Evolutionary conservation across 2,888 invertebrate genomes (phyloP).

Genomic region (Prenolepis imparis): DNA sequence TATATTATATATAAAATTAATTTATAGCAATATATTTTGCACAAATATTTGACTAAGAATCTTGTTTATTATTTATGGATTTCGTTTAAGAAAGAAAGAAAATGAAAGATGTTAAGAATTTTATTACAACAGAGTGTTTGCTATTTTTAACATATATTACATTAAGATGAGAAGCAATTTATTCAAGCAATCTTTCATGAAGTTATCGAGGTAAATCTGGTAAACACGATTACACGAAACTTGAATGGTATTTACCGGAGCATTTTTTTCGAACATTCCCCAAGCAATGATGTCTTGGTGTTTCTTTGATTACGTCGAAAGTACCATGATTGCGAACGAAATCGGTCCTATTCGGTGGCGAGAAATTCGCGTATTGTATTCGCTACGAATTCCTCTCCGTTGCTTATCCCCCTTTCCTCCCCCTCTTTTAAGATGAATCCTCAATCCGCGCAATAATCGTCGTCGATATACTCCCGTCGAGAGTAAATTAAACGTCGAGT

Average conservation of each 20-base stretch:
- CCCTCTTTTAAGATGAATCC: constrained; percentile 27
- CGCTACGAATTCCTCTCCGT: constrained; percentile 16
- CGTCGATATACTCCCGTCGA: constrained; percentile 62
- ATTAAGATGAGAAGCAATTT: not conserved
- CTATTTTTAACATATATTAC: not conserved
- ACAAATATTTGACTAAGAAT: no score
- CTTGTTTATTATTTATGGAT: no score
- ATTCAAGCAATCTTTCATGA: not conserved
- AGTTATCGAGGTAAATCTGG: not conserved
- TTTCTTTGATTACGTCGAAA: constrained; percentile 38
- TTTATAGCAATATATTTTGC: no score
- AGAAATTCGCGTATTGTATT: constrained; percentile 66
- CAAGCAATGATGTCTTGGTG: constrained; percentile 20
- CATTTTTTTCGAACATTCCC: not conserved
- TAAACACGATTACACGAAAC: constrained; percentile 37
- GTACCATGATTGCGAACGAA: constrained; percentile 53
- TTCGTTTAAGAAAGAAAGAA: not conserved
- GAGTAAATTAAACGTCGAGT: constrained; percentile 77
- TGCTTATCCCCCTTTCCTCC: not conserved
- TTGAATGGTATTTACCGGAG: constrained; percentile 23
- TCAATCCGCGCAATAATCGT: constrained; percentile 51
- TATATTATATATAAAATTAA: no score
- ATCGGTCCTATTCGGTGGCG: constrained; percentile 26
- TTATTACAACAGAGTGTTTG: not conserved
- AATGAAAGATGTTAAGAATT: not conserved